phyloP scores from a whole-genome alignment of 1,140 invertebrate species.

The Anastatus disparis region DNA sequence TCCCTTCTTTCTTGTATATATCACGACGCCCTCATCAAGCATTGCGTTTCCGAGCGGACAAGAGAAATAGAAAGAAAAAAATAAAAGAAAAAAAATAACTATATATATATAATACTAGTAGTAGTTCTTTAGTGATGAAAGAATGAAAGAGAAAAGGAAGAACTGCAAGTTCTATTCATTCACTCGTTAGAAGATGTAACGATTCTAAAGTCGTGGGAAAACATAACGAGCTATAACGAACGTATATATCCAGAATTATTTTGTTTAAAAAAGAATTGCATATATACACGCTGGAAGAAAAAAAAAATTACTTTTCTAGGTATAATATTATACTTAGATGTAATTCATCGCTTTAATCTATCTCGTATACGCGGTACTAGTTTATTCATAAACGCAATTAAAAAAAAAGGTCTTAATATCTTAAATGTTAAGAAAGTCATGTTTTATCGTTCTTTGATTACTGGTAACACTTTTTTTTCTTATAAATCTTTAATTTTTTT shows the following conservation, averaged over 20 bases:
- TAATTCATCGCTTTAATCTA: not conserved
- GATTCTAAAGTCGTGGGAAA: constrained; percentile 48
- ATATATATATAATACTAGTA: too few relatives aligned
- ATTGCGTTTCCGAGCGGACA: not conserved
- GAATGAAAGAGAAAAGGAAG: too few relatives aligned
- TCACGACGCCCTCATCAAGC: constrained; percentile 2
- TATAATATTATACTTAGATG: too few relatives aligned
- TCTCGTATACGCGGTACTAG: not conserved
- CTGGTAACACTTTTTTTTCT: not conserved
- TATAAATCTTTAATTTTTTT: too few relatives aligned
- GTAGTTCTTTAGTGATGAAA: too few relatives aligned
- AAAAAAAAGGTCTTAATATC: too few relatives aligned
- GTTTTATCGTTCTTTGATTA: not conserved
- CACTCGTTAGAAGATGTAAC: constrained; percentile 48
- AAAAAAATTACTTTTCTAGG: too few relatives aligned
- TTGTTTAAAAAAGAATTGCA: not conserved
- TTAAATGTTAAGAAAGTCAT: too few relatives aligned
- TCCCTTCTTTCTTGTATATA: not conserved
- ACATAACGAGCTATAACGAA: constrained; percentile 28
- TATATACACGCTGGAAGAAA: too few relatives aligned
- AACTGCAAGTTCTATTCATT: constrained; percentile 40
- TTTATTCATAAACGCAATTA: not conserved
- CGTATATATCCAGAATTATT: constrained; percentile 1
- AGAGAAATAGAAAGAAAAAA: not conserved
- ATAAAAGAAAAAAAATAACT: not conserved